Percentiles rank a stretch among this genome's conserved stretches.
phyloP scores from a whole-genome alignment of 2,113 vertebrate genomes.

The Naja naja region DNA sequence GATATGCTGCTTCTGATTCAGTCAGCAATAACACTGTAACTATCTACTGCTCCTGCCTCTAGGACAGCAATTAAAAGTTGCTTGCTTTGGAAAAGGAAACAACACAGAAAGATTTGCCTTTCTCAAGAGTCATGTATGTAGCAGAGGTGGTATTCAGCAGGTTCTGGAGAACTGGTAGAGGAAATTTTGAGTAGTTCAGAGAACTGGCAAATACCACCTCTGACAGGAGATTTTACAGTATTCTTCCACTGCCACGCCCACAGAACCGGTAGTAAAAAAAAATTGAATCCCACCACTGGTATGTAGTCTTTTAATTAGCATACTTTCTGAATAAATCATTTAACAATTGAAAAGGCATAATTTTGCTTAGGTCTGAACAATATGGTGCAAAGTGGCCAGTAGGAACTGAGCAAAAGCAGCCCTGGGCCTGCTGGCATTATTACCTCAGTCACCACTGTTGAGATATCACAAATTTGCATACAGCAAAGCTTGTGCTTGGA shows the following conservation, averaged over 20 bases:
- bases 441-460: not conserved
- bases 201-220: too few species aligned
- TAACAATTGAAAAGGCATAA: not conserved
- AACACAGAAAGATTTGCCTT: not conserved
- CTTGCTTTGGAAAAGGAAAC: not conserved
- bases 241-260: too few species aligned
- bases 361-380: not conserved
- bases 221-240: too few species aligned
- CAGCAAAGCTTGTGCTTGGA: not conserved
- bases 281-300: too few species aligned
- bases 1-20: not conserved
- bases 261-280: too few species aligned
- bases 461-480: not conserved
- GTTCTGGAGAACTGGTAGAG: too few species aligned
- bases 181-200: too few species aligned
- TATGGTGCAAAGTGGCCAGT: not conserved
- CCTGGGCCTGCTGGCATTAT: not conserved
- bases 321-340: not conserved
- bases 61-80: not conserved
- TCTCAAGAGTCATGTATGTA: not conserved
- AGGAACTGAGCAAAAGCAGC: not conserved
- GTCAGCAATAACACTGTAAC: not conserved
- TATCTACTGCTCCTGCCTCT: not conserved
- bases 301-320: not conserved
- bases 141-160: too few species aligned